Percentiles rank a stretch among this genome's conserved stretches.
These are phyloP conservation scores for Colletes collaris DNA, from an alignment of 2,888 invertebrate genomes.

Conservation along the genomic window DNA sequence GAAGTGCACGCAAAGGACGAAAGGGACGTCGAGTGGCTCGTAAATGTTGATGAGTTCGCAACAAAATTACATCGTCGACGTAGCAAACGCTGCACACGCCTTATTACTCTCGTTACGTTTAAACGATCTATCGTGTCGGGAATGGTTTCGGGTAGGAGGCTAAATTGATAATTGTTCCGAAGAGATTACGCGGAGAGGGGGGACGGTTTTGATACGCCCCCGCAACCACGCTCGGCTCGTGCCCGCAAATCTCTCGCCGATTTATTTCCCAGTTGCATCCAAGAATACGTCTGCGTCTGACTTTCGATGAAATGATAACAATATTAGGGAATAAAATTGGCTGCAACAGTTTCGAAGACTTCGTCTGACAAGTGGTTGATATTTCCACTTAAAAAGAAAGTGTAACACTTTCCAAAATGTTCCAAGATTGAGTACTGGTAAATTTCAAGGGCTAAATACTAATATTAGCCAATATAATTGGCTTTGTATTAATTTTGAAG, in stretches of 20 bases:
- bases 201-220: not conserved
- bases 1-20: constrained; percentile 13
- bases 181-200: constrained; percentile 28
- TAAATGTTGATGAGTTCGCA: constrained; percentile 61
- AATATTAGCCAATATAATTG: no score
- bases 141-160: constrained; percentile 37
- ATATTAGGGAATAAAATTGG: no score
- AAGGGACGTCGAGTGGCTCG: constrained; percentile 31
- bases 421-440: no score
- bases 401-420: no score
- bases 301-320: no score
- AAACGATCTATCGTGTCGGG: constrained; percentile 57
- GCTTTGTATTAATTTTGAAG: no score
- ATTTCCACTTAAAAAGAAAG: no score
- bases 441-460: no score
- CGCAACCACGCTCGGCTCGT: constrained; percentile 1
- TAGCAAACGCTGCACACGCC: constrained; percentile 34
- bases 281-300: no score
- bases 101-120: constrained; percentile 56
- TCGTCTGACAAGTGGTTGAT: no score
- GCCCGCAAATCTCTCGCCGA: constrained; percentile 19
- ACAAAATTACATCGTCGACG: constrained; percentile 50
- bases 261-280: constrained; percentile 16
- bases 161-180: constrained; percentile 63
- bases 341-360: no score